Percentiles rank a stretch among this genome's conserved stretches.
These are phyloP conservation scores for Lasioglossum pauxillum DNA, from an alignment of 2,888 invertebrate species.

Conservation along the genomic window DNA sequence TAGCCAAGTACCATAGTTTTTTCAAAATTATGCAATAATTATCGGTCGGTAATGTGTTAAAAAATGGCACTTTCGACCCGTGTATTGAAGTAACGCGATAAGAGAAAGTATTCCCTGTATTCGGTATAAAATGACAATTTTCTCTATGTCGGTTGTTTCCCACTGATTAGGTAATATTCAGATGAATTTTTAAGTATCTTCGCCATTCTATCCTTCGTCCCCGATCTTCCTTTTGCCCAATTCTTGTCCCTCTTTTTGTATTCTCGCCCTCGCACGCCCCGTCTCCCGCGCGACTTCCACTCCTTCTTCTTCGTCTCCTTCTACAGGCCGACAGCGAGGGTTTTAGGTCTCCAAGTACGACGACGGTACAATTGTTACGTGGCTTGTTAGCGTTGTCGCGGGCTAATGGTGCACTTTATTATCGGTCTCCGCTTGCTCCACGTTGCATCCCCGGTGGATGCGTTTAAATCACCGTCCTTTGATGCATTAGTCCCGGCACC, in stretches of 20 bases:
- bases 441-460: slow-evolving; percentile 45
- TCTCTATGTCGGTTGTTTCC: no score
- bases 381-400: slow-evolving; percentile 82
- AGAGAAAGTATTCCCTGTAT: no score
- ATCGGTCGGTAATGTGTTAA: no score
- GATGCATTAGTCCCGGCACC: slow-evolving; percentile 64
- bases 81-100: no score
- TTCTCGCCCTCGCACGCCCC: slow-evolving; percentile 38
- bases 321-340: slow-evolving; percentile 55
- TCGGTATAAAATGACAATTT: no score
- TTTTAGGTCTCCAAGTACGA: slow-evolving; percentile 78
- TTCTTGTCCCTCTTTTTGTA: not conserved
- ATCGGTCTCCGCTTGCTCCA: slow-evolving; percentile 69
- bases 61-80: no score
- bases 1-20: no score
- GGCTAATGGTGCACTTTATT: slow-evolving; percentile 83
- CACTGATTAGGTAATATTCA: not conserved
- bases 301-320: slow-evolving; percentile 57
- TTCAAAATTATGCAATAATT: no score
- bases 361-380: slow-evolving; percentile 80
- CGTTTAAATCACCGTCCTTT: slow-evolving; percentile 69
- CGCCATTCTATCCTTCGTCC: not conserved
- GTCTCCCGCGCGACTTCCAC: slow-evolving; percentile 23
- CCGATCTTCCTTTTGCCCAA: slow-evolving; percentile 6
- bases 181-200: not conserved